These are phyloP conservation scores for Kryptolebias marmoratus DNA, from an alignment of 2,113 vertebrate genomes.

Conservation along the genomic window DNA sequence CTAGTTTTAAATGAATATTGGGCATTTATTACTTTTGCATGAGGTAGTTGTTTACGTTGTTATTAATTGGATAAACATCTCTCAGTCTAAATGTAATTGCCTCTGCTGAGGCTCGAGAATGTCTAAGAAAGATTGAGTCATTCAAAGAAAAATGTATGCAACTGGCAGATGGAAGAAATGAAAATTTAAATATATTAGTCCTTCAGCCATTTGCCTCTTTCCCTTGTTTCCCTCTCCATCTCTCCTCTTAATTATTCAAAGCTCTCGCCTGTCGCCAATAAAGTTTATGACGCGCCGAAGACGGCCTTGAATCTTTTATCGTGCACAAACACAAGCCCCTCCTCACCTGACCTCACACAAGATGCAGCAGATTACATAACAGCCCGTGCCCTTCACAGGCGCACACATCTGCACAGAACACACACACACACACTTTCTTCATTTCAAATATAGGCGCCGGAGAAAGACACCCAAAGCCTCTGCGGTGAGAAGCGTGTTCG, in stretches of 20 bases:
- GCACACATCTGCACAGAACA: constrained; percentile 12
- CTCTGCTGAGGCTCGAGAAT: too few species aligned
- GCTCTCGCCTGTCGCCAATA: constrained; percentile 53
- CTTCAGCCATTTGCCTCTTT: background rate
- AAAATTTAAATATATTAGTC: constrained; percentile 7
- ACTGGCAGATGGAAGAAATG: constrained; percentile 1
- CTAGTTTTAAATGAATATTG: too few species aligned
- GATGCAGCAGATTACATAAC: constrained; percentile 65
- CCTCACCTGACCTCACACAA: constrained; percentile 44
- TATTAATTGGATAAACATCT: too few species aligned
- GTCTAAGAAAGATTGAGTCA: background rate
- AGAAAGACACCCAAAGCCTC: constrained; percentile 1
- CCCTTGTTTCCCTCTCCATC: constrained; percentile 4
- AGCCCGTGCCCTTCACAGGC: constrained; percentile 2
- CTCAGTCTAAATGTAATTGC: too few species aligned
- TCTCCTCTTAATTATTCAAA: constrained; percentile 27
- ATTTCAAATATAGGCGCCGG: background rate
- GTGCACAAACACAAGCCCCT: constrained; percentile 12
- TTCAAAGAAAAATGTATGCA: background rate
- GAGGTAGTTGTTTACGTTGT: too few species aligned
- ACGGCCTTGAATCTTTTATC: constrained; percentile 68
- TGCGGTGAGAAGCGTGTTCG: background rate
- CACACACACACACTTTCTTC: background rate
- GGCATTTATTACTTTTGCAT: too few species aligned
- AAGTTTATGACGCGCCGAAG: constrained; percentile 64